Base-by-base conservation (phyloP, 1,140 invertebrate species). In the Orussus abietinus region DNA sequence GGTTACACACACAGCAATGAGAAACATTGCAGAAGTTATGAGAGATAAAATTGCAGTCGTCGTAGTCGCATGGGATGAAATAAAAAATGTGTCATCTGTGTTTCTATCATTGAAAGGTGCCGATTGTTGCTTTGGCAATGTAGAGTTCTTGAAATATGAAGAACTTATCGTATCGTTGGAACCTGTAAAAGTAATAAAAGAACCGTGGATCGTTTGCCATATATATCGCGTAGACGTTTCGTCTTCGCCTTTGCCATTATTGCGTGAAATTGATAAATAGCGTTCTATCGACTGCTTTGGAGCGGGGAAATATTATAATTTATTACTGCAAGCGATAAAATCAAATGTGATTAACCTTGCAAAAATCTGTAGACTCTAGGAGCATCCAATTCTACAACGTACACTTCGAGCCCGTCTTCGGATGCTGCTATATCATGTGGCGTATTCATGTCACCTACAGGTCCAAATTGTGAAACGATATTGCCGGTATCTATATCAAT, bases 341-440 rank as follows among this genome's bases (percentile, higher is more conserved):
- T n/a, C n/a, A n/a, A n/a, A n/a, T n/a, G n/a, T n/a, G n/a, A n/a
- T n/a, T 37, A 63, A 64, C 67, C 55, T 64, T 74, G 69, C 5
- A 73, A 37, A 69, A 87, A 85, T 62, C 78, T 84, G 56, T 82
- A 81, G 18, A 84, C 62, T 50, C 74, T 76, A 49, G 77, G 78
- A 1, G 80, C 78, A 51, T 79, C 67, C 3, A 91, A 69, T 61
- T 92, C 87, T 1, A 81, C 82, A 2, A 90, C 84, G 62, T 86
- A 92, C 9, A 88, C 77, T 35, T 76, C 74, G 28, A 68, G 73
- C 28, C 83, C 86, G 69, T 90, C 80, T 0, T 68, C 51, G 3
- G 78, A 75, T 1, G 87, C 80, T 1, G 82, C 80, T 5, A 92
- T 66, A 62, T 90, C 87, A 66, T 92, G 89, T 0, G 89, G 88